Conservation (phyloP, 1,140 invertebrate species). For the Drosophila nannoptera region DNA sequence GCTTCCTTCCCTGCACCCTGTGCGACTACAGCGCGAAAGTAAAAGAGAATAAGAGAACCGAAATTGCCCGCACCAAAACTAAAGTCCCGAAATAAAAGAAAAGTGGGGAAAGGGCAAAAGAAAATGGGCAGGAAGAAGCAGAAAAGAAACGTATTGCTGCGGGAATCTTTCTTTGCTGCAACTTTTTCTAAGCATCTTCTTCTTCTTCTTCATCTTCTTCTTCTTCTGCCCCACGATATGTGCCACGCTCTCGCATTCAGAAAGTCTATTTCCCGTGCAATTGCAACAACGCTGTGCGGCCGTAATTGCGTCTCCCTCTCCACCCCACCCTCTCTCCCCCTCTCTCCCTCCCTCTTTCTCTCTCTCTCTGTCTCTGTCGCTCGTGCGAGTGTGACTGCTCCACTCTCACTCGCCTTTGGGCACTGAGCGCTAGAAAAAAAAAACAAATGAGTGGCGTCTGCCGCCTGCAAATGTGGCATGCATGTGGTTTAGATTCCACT, state of each 20-base stretch:
- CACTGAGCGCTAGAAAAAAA: constrained; percentile 63
- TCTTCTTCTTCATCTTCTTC: too few relatives aligned
- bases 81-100: too few relatives aligned
- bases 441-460: constrained; percentile 75
- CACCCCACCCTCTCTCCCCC: not conserved
- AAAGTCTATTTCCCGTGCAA: constrained; percentile 77
- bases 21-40: constrained; percentile 30
- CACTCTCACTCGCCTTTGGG: constrained; percentile 51
- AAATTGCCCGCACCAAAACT: constrained; percentile 43
- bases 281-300: constrained; percentile 66
- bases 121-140: constrained; percentile 17
- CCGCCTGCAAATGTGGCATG: constrained; percentile 68
- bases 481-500: constrained; percentile 19
- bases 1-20: too few relatives aligned
- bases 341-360: constrained; percentile 20
- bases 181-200: constrained; percentile 67
- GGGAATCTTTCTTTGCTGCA: constrained; percentile 40
- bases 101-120: constrained; percentile 40
- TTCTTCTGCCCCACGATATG: constrained; percentile 52
- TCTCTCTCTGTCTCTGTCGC: constrained; percentile 23
- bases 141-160: constrained; percentile 51
- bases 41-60: constrained; percentile 17
- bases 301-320: constrained; percentile 38
- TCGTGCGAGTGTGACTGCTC: constrained; percentile 21
- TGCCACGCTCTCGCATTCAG: constrained; percentile 76